Evolutionary conservation across 2,113 vertebrate genomes (phyloP), one percentile per base, ranked within the genome.

Genomic region (Geococcyx californianus): DNA sequence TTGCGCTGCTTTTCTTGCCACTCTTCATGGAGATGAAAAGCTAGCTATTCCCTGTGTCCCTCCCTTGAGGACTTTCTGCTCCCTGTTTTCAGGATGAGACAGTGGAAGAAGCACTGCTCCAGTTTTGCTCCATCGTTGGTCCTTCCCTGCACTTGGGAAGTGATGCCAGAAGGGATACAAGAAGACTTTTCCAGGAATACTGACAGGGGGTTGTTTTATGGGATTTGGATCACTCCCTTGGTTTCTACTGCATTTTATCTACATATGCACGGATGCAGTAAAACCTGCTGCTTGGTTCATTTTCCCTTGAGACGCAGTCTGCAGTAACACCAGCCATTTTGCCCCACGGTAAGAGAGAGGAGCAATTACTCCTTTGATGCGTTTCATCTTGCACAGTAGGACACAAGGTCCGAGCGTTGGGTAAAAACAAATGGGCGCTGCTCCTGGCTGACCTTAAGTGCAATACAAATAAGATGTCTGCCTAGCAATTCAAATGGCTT

Each of bases 181-280:
- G 29, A 67, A 67, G 58, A 12, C 60, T 63, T 89, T 29, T 66
- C 45, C 33, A 60, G 18, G 16, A 44, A 54, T 28, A 75, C 1
- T 18, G 15, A n/a, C 17, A 33, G 49, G 34, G 10, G 26, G 5
- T 63, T 40, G 14, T 56, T 56, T 36, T 52, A 42, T 16, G 10
- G 13, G 8, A 18, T 66, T 74, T 70, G 25, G 21, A n/a, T 49
- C 3, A 0, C n/a, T 11, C 17, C 10, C 11, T 56, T 0, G 0
- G 7, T 69, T 68, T 45, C 49, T 36, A 4, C 4, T 26, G 18
- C 26, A 7, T 77, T 70, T 44, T 51, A 79, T 10, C 25, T 59
- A 44, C 42, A 36, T 4, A 7, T 6, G 20, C 16, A 40, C 19
- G 56, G 49, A 36, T 13, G 28, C 10, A 63, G 60, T 33, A 75